Conservation (phyloP, 2,888 invertebrate species). For the Hofmannophila pseudospretella region DNA sequence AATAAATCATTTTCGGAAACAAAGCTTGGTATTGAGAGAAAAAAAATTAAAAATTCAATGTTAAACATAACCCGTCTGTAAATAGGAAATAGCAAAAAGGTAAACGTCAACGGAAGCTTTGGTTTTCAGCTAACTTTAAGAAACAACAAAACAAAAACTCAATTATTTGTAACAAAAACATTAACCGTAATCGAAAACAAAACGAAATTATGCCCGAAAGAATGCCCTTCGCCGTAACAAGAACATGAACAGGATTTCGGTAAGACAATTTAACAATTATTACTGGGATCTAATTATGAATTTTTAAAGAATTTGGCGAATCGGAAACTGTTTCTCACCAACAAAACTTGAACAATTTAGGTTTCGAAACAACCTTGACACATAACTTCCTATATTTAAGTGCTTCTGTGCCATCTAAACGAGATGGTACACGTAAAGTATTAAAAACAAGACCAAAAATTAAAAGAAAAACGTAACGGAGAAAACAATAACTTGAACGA, state of each 20-base stretch:
- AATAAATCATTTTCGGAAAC: background rate
- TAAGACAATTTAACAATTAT: too few relatives aligned
- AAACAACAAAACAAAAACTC: constrained; percentile 13
- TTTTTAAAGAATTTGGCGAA: too few relatives aligned
- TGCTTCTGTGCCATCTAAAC: too few relatives aligned
- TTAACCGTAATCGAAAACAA: constrained; percentile 16
- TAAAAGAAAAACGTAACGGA: constrained; percentile 26
- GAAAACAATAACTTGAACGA: constrained; percentile 40
- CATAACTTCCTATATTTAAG: too few relatives aligned
- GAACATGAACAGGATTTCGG: too few relatives aligned
- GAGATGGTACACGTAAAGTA: too few relatives aligned
- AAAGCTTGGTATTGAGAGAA: background rate
- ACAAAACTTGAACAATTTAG: too few relatives aligned
- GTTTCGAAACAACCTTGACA: too few relatives aligned
- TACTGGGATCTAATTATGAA: too few relatives aligned
- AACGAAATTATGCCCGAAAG: background rate
- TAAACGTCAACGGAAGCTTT: constrained; percentile 4
- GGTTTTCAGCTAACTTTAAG: background rate
- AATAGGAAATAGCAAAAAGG: background rate
- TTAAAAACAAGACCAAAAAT: too few relatives aligned
- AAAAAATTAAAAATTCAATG: constrained; percentile 3
- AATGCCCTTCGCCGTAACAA: background rate
- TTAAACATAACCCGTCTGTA: too few relatives aligned
- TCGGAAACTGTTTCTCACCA: too few relatives aligned
- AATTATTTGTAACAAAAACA: constrained; percentile 25